phyloP scores from a whole-genome alignment of 2,888 invertebrate species.

The Trissoscelio sp. region DNA sequence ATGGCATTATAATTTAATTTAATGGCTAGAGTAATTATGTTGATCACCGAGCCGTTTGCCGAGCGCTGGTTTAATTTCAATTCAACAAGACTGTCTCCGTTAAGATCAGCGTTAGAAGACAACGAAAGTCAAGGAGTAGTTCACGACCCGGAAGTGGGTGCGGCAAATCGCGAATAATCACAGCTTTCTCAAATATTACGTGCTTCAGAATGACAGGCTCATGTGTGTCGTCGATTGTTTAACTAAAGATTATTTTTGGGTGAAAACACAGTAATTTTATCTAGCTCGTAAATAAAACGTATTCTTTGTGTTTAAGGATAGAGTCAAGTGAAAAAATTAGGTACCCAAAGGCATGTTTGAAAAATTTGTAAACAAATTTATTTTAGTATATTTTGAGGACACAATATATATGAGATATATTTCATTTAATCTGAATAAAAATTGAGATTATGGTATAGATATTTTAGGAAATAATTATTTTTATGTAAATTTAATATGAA shows the following conservation, averaged over 20 bases:
- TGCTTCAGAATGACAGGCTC: neutral
- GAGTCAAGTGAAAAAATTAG: too few species aligned
- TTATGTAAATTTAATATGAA: too few species aligned
- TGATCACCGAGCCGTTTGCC: neutral
- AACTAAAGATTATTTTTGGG: neutral
- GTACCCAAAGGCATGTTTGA: too few species aligned
- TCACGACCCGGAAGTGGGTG: constrained; percentile 49
- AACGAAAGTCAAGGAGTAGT: constrained; percentile 54
- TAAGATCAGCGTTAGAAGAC: constrained; percentile 27
- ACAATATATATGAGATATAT: too few species aligned
- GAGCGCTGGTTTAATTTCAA: constrained; percentile 9
- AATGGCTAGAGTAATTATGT: constrained; percentile 8
- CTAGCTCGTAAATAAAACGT: too few species aligned
- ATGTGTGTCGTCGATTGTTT: neutral
- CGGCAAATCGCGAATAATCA: constrained; percentile 43
- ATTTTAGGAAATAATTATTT: too few species aligned
- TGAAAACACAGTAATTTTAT: neutral
- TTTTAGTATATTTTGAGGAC: too few species aligned
- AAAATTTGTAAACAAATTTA: too few species aligned
- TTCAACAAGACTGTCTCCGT: neutral
- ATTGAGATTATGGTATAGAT: too few species aligned
- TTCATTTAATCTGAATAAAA: too few species aligned
- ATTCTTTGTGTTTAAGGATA: too few species aligned
- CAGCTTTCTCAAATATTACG: constrained; percentile 37
- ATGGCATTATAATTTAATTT: neutral